Evolutionary conservation across 2,888 invertebrate genomes (phyloP).

Genomic region (Cephonodes hylas): DNA sequence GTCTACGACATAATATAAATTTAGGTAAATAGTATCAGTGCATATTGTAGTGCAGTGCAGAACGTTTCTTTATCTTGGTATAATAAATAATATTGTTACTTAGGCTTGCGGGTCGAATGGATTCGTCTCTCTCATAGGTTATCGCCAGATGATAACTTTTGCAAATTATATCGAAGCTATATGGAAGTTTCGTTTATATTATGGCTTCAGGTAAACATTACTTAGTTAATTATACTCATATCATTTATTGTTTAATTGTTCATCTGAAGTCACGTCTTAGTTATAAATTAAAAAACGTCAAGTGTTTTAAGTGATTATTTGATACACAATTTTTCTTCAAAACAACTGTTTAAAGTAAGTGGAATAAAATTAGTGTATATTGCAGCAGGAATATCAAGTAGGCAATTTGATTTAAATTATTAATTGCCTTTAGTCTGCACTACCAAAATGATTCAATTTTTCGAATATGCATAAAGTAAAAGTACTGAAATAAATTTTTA

Average conservation of each 20-base stretch:
- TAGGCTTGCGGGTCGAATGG: constrained; percentile 21
- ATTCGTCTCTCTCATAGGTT: constrained; percentile 48
- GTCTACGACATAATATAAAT: not conserved
- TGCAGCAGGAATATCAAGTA: not conserved
- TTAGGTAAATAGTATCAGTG: not conserved
- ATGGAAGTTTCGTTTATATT: not conserved
- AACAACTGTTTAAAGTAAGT: not conserved
- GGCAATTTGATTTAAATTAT: not conserved
- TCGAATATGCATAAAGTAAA: not conserved
- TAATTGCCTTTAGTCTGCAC: not conserved
- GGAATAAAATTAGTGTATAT: not conserved
- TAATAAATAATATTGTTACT: not conserved
- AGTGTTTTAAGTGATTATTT: not conserved
- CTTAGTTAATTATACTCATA: not conserved
- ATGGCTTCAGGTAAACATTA: not conserved
- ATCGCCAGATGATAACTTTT: constrained; percentile 65
- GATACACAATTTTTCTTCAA: not conserved
- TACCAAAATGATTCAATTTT: not conserved
- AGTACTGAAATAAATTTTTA: not conserved
- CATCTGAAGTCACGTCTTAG: not conserved
- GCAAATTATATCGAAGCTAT: constrained; percentile 23
- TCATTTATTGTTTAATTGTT: not conserved
- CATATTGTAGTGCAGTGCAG: not conserved
- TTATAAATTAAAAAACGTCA: not conserved
- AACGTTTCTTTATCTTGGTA: not conserved